Conservation (phyloP, 2,113 vertebrate genomes). For the Actinemys pallida region DNA sequence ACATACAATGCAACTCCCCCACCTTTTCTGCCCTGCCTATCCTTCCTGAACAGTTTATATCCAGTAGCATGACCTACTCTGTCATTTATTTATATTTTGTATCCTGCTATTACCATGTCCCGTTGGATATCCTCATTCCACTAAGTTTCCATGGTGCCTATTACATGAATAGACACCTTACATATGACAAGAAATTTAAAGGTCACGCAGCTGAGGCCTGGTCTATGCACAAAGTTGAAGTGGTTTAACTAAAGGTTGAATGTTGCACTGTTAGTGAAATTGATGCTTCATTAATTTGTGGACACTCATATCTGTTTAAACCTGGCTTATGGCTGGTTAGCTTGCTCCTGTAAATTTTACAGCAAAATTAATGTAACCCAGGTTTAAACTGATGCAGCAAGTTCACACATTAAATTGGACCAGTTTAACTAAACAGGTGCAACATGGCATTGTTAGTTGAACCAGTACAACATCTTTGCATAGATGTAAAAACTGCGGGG, state of each 20-base stretch:
- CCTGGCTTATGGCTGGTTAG: background rate
- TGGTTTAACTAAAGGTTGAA: background rate
- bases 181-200: background rate
- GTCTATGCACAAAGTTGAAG: background rate
- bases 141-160: background rate
- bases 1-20: too few relatives aligned
- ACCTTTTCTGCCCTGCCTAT: too few relatives aligned
- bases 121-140: background rate
- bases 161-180: background rate
- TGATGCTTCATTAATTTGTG: background rate
- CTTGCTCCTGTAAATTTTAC: background rate
- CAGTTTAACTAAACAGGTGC: background rate
- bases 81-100: too few relatives aligned
- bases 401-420: background rate
- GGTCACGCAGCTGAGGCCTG: background rate
- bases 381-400: background rate
- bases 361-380: background rate
- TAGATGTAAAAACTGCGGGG: background rate
- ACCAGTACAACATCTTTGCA: background rate
- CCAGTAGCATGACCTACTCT: too few relatives aligned
- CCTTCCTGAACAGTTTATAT: too few relatives aligned
- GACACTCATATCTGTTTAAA: background rate
- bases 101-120: too few relatives aligned
- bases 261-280: background rate
- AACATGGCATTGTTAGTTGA: background rate